phyloP scores from a whole-genome alignment of 2,797 vertebrate genomes.

The Poecilia wingei region DNA sequence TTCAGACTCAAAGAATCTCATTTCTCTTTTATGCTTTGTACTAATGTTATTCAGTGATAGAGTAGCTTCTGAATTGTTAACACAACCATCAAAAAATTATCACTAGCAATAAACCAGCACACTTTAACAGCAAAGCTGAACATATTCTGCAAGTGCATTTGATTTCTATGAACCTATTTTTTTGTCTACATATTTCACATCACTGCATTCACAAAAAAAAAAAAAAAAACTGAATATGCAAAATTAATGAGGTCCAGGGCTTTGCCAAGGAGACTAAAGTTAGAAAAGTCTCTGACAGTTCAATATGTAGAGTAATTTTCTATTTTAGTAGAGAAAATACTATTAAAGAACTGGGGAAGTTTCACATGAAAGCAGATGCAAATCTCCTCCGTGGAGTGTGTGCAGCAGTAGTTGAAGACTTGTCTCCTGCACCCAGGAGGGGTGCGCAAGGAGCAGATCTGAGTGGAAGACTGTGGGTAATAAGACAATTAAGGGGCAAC shows the following conservation, averaged over 20 bases:
- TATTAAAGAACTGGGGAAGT: slow-evolving; percentile 10
- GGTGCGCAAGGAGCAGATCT: slow-evolving; percentile 9
- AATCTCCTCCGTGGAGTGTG: slow-evolving; percentile 14
- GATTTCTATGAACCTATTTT: slow-evolving; percentile 5
- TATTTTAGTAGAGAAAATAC: slow-evolving; percentile 29
- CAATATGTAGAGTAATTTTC: slow-evolving; percentile 14
- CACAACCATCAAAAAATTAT: slow-evolving; percentile 34
- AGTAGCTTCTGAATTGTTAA: slow-evolving; percentile 35
- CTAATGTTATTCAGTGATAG: slow-evolving; percentile 25
- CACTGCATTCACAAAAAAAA: slow-evolving; percentile 48
- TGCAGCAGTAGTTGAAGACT: slow-evolving; percentile 5
- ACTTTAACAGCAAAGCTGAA: slow-evolving; percentile 7
- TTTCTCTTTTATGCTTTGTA: slow-evolving; percentile 34
- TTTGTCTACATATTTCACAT: slow-evolving; percentile 31
- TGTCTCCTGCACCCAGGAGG: slow-evolving; percentile 16
- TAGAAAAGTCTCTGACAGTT: slow-evolving; percentile 7
- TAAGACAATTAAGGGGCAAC: slow-evolving; percentile 32
- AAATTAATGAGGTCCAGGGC: slow-evolving; percentile 62
- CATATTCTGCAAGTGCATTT: neutral
- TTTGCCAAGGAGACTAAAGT: slow-evolving; percentile 35
- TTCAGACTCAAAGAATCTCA: slow-evolving; percentile 6
- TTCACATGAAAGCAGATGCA: slow-evolving; percentile 27
- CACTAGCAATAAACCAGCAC: neutral
- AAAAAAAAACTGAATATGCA: slow-evolving; percentile 22
- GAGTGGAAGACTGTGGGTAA: slow-evolving; percentile 35